Conservation (phyloP, 2,888 invertebrate genomes). For the Drosophila silvestris region DNA sequence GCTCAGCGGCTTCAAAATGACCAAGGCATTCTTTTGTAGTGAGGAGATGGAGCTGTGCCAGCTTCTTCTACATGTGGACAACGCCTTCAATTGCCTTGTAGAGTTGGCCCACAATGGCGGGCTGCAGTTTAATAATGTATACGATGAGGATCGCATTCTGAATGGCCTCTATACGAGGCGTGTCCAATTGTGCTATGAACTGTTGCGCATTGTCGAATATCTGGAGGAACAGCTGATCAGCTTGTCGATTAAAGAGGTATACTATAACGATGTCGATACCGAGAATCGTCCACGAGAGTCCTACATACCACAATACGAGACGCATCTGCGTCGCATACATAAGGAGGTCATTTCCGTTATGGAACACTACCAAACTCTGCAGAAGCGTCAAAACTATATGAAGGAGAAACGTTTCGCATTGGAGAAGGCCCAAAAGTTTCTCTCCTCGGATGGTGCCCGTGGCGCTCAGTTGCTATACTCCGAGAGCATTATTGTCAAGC, state of each 20-base stretch:
- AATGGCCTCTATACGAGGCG: slow-evolving; percentile 64
- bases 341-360: slow-evolving; percentile 58
- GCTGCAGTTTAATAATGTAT: slow-evolving; percentile 78
- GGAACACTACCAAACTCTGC: slow-evolving; percentile 55
- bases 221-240: slow-evolving; percentile 59
- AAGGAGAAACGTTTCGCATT: slow-evolving; percentile 70
- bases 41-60: slow-evolving; percentile 81
- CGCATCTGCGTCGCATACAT: slow-evolving; percentile 45
- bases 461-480: slow-evolving; percentile 63
- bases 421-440: slow-evolving; percentile 57
- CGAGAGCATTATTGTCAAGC: slow-evolving; percentile 58
- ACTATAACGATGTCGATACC: slow-evolving; percentile 63
- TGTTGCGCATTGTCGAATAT: slow-evolving; percentile 61
- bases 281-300: slow-evolving; percentile 65
- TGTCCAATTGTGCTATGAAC: slow-evolving; percentile 69
- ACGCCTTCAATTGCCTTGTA: slow-evolving; percentile 78
- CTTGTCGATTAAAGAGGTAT: slow-evolving; percentile 45
- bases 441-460: slow-evolving; percentile 47
- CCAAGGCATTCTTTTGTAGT: slow-evolving; percentile 80
- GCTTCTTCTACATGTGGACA: slow-evolving; percentile 77
- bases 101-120: slow-evolving; percentile 78
- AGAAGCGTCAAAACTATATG: slow-evolving; percentile 42
- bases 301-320: slow-evolving; percentile 59
- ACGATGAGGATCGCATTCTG: slow-evolving; percentile 56
- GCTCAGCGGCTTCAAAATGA: slow-evolving; percentile 21